A percentile compares a stretch with the other conserved stretches of the same genome.
Conservation (phyloP, 2,888 invertebrate genomes). For the Amphipyra tragopoginis region DNA sequence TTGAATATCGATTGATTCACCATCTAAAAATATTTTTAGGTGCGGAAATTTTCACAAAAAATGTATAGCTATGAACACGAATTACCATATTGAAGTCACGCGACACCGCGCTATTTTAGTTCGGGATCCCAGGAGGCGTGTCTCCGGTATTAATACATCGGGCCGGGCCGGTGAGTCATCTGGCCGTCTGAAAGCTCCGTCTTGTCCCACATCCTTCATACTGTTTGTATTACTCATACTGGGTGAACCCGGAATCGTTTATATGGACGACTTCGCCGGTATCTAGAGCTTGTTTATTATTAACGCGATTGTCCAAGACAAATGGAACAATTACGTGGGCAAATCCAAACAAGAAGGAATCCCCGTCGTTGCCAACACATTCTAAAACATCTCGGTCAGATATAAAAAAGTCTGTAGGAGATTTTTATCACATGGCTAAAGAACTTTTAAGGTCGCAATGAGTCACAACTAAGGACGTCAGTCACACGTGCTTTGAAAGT, state of each 20-base stretch:
- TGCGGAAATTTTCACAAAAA: slow-evolving; percentile 64
- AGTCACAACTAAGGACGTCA: slow-evolving; percentile 65
- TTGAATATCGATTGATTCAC: slow-evolving; percentile 60
- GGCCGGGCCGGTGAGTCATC: slow-evolving; percentile 83
- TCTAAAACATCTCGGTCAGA: slow-evolving; percentile 45
- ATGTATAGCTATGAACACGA: slow-evolving; percentile 64
- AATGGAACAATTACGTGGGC: slow-evolving; percentile 44
- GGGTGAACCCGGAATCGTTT: slow-evolving; percentile 85
- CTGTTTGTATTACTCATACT: slow-evolving; percentile 84
- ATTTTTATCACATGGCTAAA: slow-evolving; percentile 46
- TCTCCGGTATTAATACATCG: slow-evolving; percentile 87
- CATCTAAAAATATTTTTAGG: slow-evolving; percentile 54
- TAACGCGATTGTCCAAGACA: slow-evolving; percentile 49
- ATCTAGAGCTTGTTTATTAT: slow-evolving; percentile 61
- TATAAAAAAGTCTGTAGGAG: slow-evolving; percentile 50
- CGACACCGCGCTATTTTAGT: slow-evolving; percentile 86
- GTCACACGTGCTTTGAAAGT: slow-evolving; percentile 58
- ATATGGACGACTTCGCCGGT: slow-evolving; percentile 64
- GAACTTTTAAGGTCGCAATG: slow-evolving; percentile 56
- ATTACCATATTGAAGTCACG: slow-evolving; percentile 82
- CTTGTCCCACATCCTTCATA: slow-evolving; percentile 88
- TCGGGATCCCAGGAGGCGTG: slow-evolving; percentile 87
- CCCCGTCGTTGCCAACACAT: slow-evolving; percentile 50
- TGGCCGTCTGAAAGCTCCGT: slow-evolving; percentile 85
- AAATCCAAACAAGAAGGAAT: slow-evolving; percentile 51